Conservation (phyloP, 2,113 vertebrate genomes). For the Chionis minor region DNA sequence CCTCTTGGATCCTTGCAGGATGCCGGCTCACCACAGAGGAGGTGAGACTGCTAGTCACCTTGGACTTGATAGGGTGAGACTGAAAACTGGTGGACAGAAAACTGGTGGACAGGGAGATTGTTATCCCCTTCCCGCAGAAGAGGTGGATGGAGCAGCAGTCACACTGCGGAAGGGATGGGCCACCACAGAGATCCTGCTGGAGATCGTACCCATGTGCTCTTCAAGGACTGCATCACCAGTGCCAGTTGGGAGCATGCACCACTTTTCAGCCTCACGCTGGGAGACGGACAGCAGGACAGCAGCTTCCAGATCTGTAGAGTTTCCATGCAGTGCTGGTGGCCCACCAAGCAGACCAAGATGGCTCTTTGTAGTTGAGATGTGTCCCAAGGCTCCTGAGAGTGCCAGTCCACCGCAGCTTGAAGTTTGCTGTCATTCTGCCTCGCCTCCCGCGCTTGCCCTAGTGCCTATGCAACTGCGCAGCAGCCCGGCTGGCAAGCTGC, state of each 20-base stretch:
- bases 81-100: neutral
- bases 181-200: neutral
- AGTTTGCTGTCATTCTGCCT: neutral
- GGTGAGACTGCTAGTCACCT: neutral
- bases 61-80: neutral
- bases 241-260: neutral
- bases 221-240: neutral
- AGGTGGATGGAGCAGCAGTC: fast-evolving
- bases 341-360: fast-evolving
- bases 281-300: neutral
- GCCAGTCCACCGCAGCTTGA: neutral
- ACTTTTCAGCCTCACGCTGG: neutral
- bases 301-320: neutral
- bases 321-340: neutral
- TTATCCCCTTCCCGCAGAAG: neutral
- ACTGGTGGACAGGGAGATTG: neutral
- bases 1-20: neutral
- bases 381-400: neutral
- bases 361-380: neutral
- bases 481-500: neutral
- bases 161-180: neutral
- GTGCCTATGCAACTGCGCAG: neutral
- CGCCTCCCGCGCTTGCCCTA: fast-evolving
- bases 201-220: fast-evolving
- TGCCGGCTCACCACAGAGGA: fast-evolving